phyloP scores from a whole-genome alignment of 2,888 invertebrate species.

The Neoscelio sp. region DNA sequence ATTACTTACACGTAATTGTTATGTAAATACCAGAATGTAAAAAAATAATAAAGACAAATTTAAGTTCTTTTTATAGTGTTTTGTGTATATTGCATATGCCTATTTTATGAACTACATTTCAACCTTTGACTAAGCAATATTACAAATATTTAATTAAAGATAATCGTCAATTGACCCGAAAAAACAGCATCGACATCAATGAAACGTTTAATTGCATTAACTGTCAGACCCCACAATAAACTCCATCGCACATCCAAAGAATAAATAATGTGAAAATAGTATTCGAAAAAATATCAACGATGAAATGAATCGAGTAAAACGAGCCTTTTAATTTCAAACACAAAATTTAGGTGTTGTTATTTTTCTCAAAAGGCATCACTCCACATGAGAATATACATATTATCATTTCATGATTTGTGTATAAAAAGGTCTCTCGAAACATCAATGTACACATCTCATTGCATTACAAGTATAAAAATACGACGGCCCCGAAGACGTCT shows the following conservation, averaged over 20 bases:
- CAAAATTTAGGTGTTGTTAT: background rate
- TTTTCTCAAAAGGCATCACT: background rate
- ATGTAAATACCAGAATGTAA: no score
- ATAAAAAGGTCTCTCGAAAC: constrained; percentile 48
- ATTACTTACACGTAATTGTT: no score
- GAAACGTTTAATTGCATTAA: no score
- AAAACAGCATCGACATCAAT: background rate
- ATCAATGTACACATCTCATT: constrained; percentile 51
- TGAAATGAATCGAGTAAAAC: background rate
- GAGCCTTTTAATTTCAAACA: background rate
- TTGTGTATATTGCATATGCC: no score
- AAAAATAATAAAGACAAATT: no score
- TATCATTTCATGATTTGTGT: constrained; percentile 41
- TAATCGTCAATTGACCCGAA: constrained; percentile 6
- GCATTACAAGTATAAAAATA: constrained; percentile 58
- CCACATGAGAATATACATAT: constrained; percentile 9
- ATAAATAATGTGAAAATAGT: background rate
- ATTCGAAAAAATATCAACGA: background rate
- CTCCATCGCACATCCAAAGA: no score
- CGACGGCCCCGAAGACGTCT: constrained; percentile 39
- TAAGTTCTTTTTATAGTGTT: background rate
- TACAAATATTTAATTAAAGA: constrained; percentile 7
- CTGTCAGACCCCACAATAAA: no score
- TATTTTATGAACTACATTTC: no score
- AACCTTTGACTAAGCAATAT: constrained; percentile 3